phyloP scores from a whole-genome alignment of 2,888 invertebrate genomes.

The Ischnus inquisitorius region DNA sequence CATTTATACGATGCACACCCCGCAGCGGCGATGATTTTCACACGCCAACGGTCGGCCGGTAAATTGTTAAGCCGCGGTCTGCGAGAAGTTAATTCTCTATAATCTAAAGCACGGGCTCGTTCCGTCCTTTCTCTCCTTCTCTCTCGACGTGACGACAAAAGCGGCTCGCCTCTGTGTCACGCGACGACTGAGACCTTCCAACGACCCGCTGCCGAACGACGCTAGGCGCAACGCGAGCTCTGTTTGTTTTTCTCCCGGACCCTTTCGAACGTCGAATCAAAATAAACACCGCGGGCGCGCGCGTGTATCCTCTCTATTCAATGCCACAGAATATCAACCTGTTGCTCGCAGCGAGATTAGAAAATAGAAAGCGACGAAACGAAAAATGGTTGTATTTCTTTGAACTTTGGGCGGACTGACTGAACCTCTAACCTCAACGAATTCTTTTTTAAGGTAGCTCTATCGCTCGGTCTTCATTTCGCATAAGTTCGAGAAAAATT shows the following conservation, averaged over 20 bases:
- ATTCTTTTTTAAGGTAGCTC: not conserved
- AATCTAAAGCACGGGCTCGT: constrained; percentile 48
- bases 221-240: not conserved
- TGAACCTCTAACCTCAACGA: not conserved
- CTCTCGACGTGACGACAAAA: constrained; percentile 47
- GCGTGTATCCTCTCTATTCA: not conserved
- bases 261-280: constrained; percentile 7
- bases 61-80: constrained; percentile 20
- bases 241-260: not conserved
- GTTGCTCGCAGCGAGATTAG: not conserved
- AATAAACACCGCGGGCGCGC: not conserved
- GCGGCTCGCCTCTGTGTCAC: constrained; percentile 7
- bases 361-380: not conserved
- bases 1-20: constrained; percentile 15
- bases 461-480: no score
- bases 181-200: constrained; percentile 8
- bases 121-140: no score
- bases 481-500: no score
- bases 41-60: constrained; percentile 42
- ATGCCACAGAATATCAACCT: not conserved
- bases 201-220: constrained; percentile 14
- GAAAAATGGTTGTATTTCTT: not conserved
- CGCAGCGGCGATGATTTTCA: constrained; percentile 34
- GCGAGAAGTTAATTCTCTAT: constrained; percentile 17
- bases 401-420: not conserved